Base-by-base conservation (phyloP, 2,797 vertebrate genomes). In the Paguma larvata region DNA sequence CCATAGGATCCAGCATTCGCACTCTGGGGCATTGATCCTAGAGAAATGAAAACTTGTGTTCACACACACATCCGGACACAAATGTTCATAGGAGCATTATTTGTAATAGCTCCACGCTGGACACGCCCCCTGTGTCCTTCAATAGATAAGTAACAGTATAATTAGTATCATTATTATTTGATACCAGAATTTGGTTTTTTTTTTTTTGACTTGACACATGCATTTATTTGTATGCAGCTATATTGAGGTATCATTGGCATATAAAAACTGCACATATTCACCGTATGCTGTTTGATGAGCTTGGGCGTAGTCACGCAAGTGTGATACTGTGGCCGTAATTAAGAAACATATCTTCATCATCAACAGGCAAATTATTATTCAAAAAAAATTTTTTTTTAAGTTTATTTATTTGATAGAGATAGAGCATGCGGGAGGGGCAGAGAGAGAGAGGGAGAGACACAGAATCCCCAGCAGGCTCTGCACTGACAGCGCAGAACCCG, bases 61-160 rank as follows among this genome's bases (percentile, higher is more conserved):
- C 12, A n/a, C 75, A 21, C 2, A 12, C 2, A 7, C 11, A 51
- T 30, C 41, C 3, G 14, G 72, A 44, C 0, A 1, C 41, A 27
- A 27, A 25, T 16, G 41, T 46, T n/a, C 11, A n/a, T n/a, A 78
- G 30, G 16, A 10, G 10, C 5, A 3, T 78, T 13, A 2, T 78
- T 78, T 78, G 46, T 30, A 78, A 6, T 51, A 51, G 75, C 9
- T 51, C 10, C 16, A 51, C 19, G 32, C 46, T 19, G 18, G 46
- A 51, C 46, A n/a, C 30, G 10, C 27, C 16, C 30, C 32, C 9
- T 12, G 19, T 78, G 75, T 51, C 46, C 75, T 78, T 78, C 75
- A 21, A n/a, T 18, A 19, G 30, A 9, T 51, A 46, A 75, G 16
- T 51, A 46, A 75, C 27, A 30, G 9, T 75, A 4, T 19, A 56